These are phyloP conservation scores for Ophraella communa DNA, from an alignment of 2,888 invertebrate genomes.

Conservation along the genomic window DNA sequence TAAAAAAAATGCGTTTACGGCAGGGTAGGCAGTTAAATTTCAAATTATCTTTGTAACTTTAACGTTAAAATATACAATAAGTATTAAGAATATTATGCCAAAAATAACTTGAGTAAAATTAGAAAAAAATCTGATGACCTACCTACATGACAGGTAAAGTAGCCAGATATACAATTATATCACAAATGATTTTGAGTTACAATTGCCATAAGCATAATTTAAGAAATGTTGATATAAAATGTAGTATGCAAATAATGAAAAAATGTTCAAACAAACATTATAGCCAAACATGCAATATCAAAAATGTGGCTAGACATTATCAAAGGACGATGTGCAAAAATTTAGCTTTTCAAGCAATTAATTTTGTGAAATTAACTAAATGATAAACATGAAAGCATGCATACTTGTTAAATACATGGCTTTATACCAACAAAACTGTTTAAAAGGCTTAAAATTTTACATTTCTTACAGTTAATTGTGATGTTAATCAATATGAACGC, in stretches of 20 bases:
- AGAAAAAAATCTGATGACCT: conserved; percentile 29
- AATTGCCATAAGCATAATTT: neutral
- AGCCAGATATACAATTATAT: neutral
- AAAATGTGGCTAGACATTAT: conserved; percentile 32
- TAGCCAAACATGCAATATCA: conserved; percentile 36
- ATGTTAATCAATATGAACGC: conserved; percentile 57
- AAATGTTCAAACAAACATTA: conserved; percentile 13
- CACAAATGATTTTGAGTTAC: neutral
- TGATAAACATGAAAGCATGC: conserved; percentile 42
- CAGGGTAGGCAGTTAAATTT: neutral
- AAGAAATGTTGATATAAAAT: neutral
- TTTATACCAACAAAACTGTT: conserved; percentile 44
- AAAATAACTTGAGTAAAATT: conserved; percentile 21
- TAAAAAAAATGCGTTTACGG: neutral
- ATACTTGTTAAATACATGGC: conserved; percentile 41
- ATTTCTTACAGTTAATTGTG: conserved; percentile 57
- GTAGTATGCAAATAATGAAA: conserved; percentile 3
- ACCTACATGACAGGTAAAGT: conserved; percentile 36
- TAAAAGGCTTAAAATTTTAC: conserved; percentile 46
- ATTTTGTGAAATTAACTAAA: conserved; percentile 26
- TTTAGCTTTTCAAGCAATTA: conserved; percentile 25
- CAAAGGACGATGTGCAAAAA: conserved; percentile 30
- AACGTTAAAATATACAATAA: neutral
- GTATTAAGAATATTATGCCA: conserved; percentile 8
- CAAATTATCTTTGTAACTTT: neutral